Evolutionary conservation across 1,140 invertebrate species (phyloP).

Genomic region (Helicoverpa armigera): DNA sequence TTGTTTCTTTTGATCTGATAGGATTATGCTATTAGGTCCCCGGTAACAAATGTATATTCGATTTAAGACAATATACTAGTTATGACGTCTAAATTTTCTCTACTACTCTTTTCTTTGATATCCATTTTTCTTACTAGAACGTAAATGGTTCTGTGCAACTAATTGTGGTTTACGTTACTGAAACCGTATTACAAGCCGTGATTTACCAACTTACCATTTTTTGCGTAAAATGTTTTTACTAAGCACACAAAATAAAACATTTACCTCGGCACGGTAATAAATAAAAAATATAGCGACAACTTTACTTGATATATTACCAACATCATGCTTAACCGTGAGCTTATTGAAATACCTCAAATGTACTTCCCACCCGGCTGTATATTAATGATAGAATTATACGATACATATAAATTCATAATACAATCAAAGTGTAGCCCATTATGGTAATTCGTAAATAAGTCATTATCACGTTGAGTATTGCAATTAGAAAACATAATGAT

Average conservation of each 20-base stretch:
- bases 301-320: conserved; percentile 17
- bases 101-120: too few species aligned
- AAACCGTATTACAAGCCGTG: conserved; percentile 14
- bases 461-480: conserved; percentile 43
- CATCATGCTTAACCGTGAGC: neutral
- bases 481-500: conserved; percentile 55
- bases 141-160: neutral
- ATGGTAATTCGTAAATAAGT: conserved; percentile 48
- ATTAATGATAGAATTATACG: conserved; percentile 43
- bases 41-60: too few species aligned
- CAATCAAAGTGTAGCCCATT: conserved; percentile 38
- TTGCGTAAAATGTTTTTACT: neutral
- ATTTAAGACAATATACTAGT: too few species aligned
- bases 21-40: too few species aligned
- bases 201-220: neutral
- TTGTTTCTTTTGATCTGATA: too few species aligned
- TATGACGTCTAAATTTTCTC: too few species aligned
- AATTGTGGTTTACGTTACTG: conserved; percentile 6
- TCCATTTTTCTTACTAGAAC: too few species aligned
- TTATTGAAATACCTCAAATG: conserved; percentile 19
- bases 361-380: neutral
- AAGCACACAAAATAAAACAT: conserved; percentile 2
- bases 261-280: conserved; percentile 9
- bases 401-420: conserved; percentile 39
- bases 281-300: conserved; percentile 17